These are phyloP conservation scores for Oppia nitens DNA, from an alignment of 1,140 invertebrate genomes.

Conservation along the genomic window DNA sequence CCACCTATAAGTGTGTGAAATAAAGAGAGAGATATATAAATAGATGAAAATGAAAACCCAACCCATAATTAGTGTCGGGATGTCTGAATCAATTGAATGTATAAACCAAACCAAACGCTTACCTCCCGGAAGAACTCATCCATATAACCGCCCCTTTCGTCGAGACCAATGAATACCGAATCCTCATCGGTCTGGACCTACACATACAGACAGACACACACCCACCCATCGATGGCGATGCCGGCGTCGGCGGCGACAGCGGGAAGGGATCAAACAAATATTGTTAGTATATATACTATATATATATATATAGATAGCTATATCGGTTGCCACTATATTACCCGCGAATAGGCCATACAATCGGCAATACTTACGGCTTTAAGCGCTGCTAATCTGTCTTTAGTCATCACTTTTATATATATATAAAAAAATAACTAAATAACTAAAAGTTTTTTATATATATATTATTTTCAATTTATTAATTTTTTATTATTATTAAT, in stretches of 20 bases:
- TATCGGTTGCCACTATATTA: no score
- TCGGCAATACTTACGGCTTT: slow-evolving; percentile 20
- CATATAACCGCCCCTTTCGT: slow-evolving; percentile 28
- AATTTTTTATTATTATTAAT: no score
- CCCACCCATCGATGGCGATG: neutral
- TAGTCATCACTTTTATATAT: slow-evolving; percentile 16
- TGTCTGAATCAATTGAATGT: slow-evolving; percentile 11
- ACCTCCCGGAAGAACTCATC: slow-evolving; percentile 35
- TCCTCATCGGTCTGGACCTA: slow-evolving; percentile 27
- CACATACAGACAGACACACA: neutral
- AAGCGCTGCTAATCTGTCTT: slow-evolving; percentile 20
- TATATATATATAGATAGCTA: no score
- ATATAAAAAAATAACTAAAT: neutral
- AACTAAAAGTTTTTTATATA: neutral
- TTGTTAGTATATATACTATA: no score
- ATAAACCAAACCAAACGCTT: slow-evolving; percentile 9
- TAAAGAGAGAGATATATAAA: neutral
- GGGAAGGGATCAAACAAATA: neutral
- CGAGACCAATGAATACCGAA: slow-evolving; percentile 27
- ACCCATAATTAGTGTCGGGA: slow-evolving; percentile 15
- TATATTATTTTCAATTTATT: no score
- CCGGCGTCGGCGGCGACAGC: neutral
- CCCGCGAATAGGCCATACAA: no score
- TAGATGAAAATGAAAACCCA: neutral
- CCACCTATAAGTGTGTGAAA: slow-evolving; percentile 31